Conservation (phyloP, 2,888 invertebrate species). For the Tromatobia lineatoria region DNA sequence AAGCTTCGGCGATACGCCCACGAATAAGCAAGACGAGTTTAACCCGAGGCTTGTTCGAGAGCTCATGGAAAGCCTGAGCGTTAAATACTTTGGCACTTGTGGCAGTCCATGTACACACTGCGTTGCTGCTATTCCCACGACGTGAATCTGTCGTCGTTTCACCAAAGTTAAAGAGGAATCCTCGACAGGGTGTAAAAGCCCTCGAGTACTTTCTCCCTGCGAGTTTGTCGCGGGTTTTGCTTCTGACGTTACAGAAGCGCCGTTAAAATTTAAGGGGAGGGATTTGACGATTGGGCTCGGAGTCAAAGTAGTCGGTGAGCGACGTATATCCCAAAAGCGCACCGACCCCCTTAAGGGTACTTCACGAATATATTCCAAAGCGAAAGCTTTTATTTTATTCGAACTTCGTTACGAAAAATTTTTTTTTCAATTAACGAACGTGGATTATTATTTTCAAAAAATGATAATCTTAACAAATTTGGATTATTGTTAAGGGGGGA, state of each 20-base stretch:
- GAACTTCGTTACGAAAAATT: not conserved
- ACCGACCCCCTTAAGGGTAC: no score
- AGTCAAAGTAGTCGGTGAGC: no score
- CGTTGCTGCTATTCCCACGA: not conserved
- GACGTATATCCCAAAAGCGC: no score
- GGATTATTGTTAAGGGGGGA: no score
- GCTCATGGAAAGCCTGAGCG: slow-evolving; percentile 24
- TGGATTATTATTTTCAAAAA: no score
- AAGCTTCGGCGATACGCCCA: slow-evolving; percentile 28
- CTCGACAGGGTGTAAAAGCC: slow-evolving; percentile 47
- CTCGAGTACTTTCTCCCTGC: not conserved
- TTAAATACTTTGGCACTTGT: slow-evolving; percentile 69
- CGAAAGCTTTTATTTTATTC: no score
- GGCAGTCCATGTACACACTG: slow-evolving; percentile 20
- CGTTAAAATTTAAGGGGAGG: slow-evolving; percentile 29
- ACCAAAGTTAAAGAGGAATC: slow-evolving; percentile 63
- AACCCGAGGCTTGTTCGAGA: slow-evolving; percentile 30
- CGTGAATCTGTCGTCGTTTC: slow-evolving; percentile 49
- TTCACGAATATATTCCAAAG: no score
- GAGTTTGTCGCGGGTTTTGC: slow-evolving; percentile 31
- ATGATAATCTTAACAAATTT: no score
- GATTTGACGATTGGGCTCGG: not conserved
- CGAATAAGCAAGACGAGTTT: slow-evolving; percentile 54
- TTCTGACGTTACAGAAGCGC: slow-evolving; percentile 32
- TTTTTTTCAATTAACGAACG: no score